Evolutionary conservation across 92 coral and sea anemone species (phyloP), one percentile per base, ranked within the genome.

Genomic region (Pocillopora meandrina): DNA sequence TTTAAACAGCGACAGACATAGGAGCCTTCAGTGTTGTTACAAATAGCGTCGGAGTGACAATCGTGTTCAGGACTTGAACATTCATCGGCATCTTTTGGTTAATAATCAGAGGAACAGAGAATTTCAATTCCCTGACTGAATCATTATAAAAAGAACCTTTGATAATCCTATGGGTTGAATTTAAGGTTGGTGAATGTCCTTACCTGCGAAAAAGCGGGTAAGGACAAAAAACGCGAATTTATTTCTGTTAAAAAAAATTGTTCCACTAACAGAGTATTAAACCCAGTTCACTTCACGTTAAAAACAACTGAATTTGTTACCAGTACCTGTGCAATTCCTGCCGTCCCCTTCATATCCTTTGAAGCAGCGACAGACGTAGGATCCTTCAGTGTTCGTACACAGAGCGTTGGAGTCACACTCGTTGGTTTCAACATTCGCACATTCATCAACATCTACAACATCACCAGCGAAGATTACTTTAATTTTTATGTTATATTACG

Each of bases 1-100:
- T 33, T 76, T 9, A n/a, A 59, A 77, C 97, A 93, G 9, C 65
- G 65, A 49, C 97, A 93, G 35, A 65, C 55, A 64, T 89, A 92
- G 1, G 91, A 82, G 15, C 98, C 98, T 49, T 73, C 77, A 6
- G 88, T 90, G 83, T 94, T 92, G 9, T 85, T 82, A 55, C 93
- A 92, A 56, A 74, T 57, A 12, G 95, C 85, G 42, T 82, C 85
- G 1, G 71, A 13, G 77, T 90, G 82, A 74, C 95, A 90, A 62
- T 23, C 81, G 77, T 80, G 79, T 42, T 35, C 87, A 12, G 73
- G 5, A 7, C 35, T 6, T 2, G 26, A 20, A 56, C 95, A 92
- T 63, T 90, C 91, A 17, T 92, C 83, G 13, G 76, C 31, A 26
- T 90, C 92, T 90, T 21, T 20, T n/a, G 35, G 17, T 8, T 63